Evolutionary conservation across 2,888 invertebrate genomes (phyloP), one percentile per base, ranked within the genome.

Genomic region (Lasius fuliginosus): DNA sequence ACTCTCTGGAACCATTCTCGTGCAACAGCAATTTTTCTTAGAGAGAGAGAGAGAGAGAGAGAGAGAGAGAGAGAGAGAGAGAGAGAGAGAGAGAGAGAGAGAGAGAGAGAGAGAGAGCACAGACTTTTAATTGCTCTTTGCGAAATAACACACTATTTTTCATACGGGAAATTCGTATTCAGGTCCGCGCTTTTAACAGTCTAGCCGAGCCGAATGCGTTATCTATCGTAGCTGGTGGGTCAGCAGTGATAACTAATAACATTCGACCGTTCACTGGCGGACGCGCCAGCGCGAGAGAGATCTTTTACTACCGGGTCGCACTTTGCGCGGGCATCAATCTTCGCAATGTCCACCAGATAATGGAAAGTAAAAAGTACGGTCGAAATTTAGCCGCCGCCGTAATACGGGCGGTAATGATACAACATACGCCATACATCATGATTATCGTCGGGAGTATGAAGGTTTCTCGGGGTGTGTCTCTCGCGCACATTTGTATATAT

Each of bases 321-420:
- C 58, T 33, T 53, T 0, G 49, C 18, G 77, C 58, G 23, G 23
- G 71, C 79, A 81, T 81, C 79, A 81, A 81, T 81, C 79, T 81
- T 81, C 74, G 60, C 79, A 58, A 23, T 81, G 79, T 81, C 79
- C 79, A 33, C 60, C 33, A 23, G 42, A 81, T 81, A 81, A 81
- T 73, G 74, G 27, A 81, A 81, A 73, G 79, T 81, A 81, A 81
- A 81, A 79, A 81, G 74, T 60, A 81, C 73, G 46, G 79, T 81
- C 56, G 60, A 81, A 73, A 81, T 81, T 81, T 81, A 81, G 15
- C 79, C 49, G 73, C 8, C 60, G 60, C 8, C 74, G 74, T 81
- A 81, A 81, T 81, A 60, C 8, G 36, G 49, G 79, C 46, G 79
- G 46, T 71, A 81, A 81, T 81, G 79, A 73, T 81, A 81, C 79